Percentiles rank a stretch among this genome's conserved stretches.
Conservation (phyloP, 2,888 invertebrate species). For the Tenthredo scrophulariae region DNA sequence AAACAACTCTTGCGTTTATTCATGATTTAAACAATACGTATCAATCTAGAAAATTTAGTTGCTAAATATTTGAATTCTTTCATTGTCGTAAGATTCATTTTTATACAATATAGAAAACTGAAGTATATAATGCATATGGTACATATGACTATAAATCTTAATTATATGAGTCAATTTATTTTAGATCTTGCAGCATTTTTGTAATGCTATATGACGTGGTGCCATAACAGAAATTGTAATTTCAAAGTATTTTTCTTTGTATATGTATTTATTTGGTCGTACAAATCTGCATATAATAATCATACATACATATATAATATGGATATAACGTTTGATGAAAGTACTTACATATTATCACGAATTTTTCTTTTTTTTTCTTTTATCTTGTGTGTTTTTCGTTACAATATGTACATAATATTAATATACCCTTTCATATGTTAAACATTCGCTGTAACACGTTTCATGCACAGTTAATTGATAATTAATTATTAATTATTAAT, state of each 20-base stretch:
- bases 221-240: neutral
- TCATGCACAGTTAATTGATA: conserved; percentile 25
- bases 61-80: neutral
- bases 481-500: no score
- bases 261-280: neutral
- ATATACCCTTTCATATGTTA: neutral
- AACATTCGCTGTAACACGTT: conserved; percentile 26
- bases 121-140: conserved; percentile 7
- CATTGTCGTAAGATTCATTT: neutral
- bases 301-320: neutral
- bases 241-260: neutral
- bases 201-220: conserved; percentile 10
- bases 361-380: neutral
- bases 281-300: neutral
- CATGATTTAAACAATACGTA: neutral
- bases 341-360: neutral
- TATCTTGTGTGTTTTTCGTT: no score
- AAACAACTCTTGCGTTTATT: neutral
- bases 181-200: conserved; percentile 36
- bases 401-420: neutral
- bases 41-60: neutral
- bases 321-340: neutral
- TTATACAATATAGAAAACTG: neutral
- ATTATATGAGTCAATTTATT: conserved; percentile 20
- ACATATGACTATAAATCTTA: conserved; percentile 5